phyloP scores from a whole-genome alignment of 2,797 vertebrate genomes.

The Macroramphosus scolopax region DNA sequence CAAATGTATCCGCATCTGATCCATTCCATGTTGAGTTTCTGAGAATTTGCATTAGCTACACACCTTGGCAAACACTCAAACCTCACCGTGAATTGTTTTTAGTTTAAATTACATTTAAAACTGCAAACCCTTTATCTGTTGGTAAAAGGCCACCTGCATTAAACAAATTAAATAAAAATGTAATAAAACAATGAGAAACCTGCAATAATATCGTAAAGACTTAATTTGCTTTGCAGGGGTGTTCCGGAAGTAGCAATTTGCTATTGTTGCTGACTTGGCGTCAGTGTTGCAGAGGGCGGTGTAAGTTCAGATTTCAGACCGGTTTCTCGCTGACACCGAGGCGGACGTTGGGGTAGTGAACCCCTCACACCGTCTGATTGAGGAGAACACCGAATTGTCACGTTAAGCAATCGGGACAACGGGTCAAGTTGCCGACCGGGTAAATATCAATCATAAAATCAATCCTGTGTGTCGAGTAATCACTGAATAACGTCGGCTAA shows the following conservation, averaged over 20 bases:
- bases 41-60: no score
- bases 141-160: no score
- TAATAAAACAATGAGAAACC: no score
- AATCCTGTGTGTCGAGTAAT: slow-evolving; percentile 1
- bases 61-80: no score
- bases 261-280: neutral
- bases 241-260: neutral
- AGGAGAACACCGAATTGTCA: slow-evolving; percentile 19
- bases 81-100: no score
- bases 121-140: no score
- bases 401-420: slow-evolving; percentile 11
- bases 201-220: no score
- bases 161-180: neutral
- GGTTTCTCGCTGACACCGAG: slow-evolving; percentile 56
- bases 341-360: slow-evolving; percentile 47
- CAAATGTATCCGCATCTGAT: no score
- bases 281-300: slow-evolving; percentile 34
- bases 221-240: slow-evolving; percentile 45
- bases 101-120: no score
- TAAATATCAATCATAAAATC: slow-evolving; percentile 5
- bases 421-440: slow-evolving; percentile 8
- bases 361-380: slow-evolving; percentile 2
- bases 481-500: slow-evolving; percentile 45
- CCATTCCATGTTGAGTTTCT: no score
- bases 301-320: slow-evolving; percentile 57